Percentiles rank a stretch among this genome's conserved stretches.
Evolutionary conservation across 2,888 invertebrate species (phyloP).

Genomic region (Girardia tigrina): DNA sequence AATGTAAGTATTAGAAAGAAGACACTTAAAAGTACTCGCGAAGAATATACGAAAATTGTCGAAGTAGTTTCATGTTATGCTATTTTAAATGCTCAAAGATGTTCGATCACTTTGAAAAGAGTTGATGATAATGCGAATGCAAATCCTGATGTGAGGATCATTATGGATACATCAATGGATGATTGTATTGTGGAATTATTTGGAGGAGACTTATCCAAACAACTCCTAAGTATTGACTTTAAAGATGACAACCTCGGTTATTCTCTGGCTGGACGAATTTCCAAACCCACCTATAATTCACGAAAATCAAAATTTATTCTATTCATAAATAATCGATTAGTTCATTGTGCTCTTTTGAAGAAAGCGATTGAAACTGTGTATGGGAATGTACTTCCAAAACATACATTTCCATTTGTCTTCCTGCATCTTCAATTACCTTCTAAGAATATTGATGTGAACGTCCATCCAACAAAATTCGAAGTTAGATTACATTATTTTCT

Average conservation of each 20-base stretch:
- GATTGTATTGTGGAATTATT: conserved; percentile 71
- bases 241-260: conserved; percentile 61
- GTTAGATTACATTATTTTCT: too few relatives aligned
- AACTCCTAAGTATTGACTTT: conserved; percentile 62
- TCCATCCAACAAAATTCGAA: conserved; percentile 94
- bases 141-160: conserved; percentile 58
- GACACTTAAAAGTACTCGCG: conserved; percentile 65
- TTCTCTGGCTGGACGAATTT: conserved; percentile 62
- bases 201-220: conserved; percentile 67
- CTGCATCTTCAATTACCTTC: conserved; percentile 64
- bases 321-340: conserved; percentile 82
- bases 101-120: conserved; percentile 39
- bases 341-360: conserved; percentile 67
- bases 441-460: conserved; percentile 81
- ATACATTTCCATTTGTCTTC: conserved; percentile 58
- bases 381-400: conserved; percentile 70
- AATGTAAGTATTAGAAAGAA: conserved; percentile 71
- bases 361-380: conserved; percentile 72
- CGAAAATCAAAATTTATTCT: conserved; percentile 70
- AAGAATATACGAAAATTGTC: conserved; percentile 61
- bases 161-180: conserved; percentile 59
- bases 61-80: conserved; percentile 38
- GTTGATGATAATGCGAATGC: conserved; percentile 30
- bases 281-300: conserved; percentile 74
- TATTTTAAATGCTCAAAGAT: conserved; percentile 38